These are phyloP conservation scores for Volucella inflata DNA, from an alignment of 2,888 invertebrate genomes.

Conservation along the genomic window DNA sequence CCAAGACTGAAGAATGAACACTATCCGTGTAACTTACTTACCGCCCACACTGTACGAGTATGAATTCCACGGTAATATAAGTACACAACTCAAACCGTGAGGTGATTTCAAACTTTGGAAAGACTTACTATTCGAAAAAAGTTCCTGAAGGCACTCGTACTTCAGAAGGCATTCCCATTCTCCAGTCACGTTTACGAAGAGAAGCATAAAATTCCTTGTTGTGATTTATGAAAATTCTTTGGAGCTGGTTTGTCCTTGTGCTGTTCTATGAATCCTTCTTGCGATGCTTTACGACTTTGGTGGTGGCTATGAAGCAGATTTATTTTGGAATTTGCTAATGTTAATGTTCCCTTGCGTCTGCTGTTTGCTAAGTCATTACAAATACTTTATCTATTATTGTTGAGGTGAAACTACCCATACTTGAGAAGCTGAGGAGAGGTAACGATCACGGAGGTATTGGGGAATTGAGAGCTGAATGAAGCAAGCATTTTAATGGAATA, in stretches of 20 bases:
- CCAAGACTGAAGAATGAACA: slow-evolving; percentile 7
- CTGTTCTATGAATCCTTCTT: slow-evolving; percentile 26
- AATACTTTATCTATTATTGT: slow-evolving; percentile 62
- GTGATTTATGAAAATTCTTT: slow-evolving; percentile 74
- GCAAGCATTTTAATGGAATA: no score
- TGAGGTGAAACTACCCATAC: background rate
- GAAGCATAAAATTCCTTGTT: slow-evolving; percentile 73
- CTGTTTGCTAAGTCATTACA: slow-evolving; percentile 61
- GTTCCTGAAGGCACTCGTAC: slow-evolving; percentile 22
- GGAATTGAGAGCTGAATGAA: no score
- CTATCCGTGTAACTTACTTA: slow-evolving; percentile 63
- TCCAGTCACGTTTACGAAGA: slow-evolving; percentile 49
- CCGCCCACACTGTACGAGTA: slow-evolving; percentile 25
- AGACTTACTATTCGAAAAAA: slow-evolving; percentile 59
- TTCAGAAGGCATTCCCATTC: slow-evolving; percentile 16
- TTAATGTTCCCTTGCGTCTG: slow-evolving; percentile 45
- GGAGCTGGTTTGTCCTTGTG: slow-evolving; percentile 46
- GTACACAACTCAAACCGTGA: slow-evolving; percentile 51
- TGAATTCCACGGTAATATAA: slow-evolving; percentile 32
- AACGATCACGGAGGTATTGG: no score
- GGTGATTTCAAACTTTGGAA: slow-evolving; percentile 54
- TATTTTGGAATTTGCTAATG: slow-evolving; percentile 65
- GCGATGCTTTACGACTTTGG: slow-evolving; percentile 52
- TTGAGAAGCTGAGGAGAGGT: no score
- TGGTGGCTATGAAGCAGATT: slow-evolving; percentile 47